Evolutionary conservation across 1,140 invertebrate genomes (phyloP), one percentile per base, ranked within the genome.

Genomic region (Nasonia giraulti): DNA sequence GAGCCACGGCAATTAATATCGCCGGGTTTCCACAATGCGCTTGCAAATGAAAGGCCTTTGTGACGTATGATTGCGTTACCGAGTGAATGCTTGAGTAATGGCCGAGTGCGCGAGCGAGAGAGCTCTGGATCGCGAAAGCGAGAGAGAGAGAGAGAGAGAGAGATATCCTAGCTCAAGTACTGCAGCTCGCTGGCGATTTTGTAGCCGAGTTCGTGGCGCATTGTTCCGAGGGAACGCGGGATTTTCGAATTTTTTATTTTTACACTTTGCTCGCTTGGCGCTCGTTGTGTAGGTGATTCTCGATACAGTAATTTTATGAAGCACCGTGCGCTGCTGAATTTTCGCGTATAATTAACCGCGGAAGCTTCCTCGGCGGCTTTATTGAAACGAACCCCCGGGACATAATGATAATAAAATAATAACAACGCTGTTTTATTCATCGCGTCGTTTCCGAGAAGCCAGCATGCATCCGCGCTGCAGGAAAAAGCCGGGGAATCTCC

Each of bases 31-130:
- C 92, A 93, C 92, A 93, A 93, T 93, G 92, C 91, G 91, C 92
- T 93, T 93, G 92, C 92, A 93, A 93, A 93, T 93, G 92, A 93
- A 93, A 93, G 92, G 91, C 91, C 92, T 93, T 93, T 93, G 92
- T 93, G 92, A 93, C 92, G 92, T 93, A 91, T 93, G 92, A 93
- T 93, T 93, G 91, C 92, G 92, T 91, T 92, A 91, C 90, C 92
- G 90, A 92, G 91, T 93, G 92, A 93, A 93, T 93, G 92, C 91
- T 91, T 93, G 92, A 93, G 90, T 93, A 92, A 93, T 93, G 92
- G 92, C 89, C 90, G 91, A 50, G 47, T 2, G 27, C 27, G 27
- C 11, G 47, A 50, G 47, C 8, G 47, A 14, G 47, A 14, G 47
- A 14, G 40, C 40, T 8, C 40, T 10, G 40, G 47, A 50, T 12